These are phyloP conservation scores for Scaptomyza graminum DNA, from an alignment of 1,140 invertebrate genomes.

Conservation along the genomic window DNA sequence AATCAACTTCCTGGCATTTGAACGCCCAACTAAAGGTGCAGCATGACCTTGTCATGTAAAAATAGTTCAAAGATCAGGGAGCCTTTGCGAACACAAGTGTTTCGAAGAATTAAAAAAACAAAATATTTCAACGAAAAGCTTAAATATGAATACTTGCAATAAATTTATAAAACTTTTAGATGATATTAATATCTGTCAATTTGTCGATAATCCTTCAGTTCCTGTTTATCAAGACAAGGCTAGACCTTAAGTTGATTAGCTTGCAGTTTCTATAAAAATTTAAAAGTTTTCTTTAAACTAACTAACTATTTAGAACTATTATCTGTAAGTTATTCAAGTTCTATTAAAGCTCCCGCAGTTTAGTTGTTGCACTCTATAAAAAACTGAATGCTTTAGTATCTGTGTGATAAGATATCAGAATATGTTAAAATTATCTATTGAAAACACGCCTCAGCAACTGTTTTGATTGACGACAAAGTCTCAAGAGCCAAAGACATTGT, in stretches of 20 bases:
- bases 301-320: not conserved
- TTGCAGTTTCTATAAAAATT: not conserved
- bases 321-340: slow-evolving; percentile 5
- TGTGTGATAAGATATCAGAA: slow-evolving; percentile 51
- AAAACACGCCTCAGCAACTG: not conserved
- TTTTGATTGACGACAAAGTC: not conserved
- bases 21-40: not conserved
- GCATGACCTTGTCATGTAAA: not conserved
- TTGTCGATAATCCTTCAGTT: not conserved
- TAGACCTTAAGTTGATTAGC: not conserved
- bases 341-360: not conserved
- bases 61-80: not conserved
- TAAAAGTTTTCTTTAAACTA: not conserved
- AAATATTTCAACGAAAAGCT: no score
- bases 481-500: slow-evolving; percentile 10
- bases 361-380: not conserved
- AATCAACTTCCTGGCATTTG: slow-evolving; percentile 31
- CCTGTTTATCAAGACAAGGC: not conserved
- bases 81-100: not conserved
- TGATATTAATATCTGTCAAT: not conserved
- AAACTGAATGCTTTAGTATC: not conserved
- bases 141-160: no score
- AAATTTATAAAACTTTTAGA: no score
- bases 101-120: no score
- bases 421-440: not conserved